Evolutionary conservation across 1,140 invertebrate genomes (phyloP).

Genomic region (Hydropsyche tenuis): DNA sequence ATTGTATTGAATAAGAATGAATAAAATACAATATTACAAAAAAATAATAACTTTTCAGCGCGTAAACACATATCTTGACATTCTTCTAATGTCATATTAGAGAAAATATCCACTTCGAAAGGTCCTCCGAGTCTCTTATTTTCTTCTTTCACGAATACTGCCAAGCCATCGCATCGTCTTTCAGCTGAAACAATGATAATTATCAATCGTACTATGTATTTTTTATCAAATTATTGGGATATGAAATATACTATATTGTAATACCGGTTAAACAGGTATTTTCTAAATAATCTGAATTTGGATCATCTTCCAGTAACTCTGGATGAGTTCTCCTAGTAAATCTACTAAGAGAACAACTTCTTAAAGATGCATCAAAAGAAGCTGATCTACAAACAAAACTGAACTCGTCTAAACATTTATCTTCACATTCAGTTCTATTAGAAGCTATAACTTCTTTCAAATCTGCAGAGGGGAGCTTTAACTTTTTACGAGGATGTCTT

Average conservation of each 20-base stretch:
- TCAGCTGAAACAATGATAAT: slow-evolving; percentile 68
- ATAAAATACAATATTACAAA: slow-evolving; percentile 53
- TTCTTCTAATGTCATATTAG: slow-evolving; percentile 82
- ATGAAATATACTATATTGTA: slow-evolving; percentile 1
- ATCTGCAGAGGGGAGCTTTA: slow-evolving; percentile 78
- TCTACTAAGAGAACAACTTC: slow-evolving; percentile 78
- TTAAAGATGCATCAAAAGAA: slow-evolving; percentile 76
- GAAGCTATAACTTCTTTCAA: slow-evolving; percentile 80
- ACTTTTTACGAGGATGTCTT: slow-evolving; percentile 80
- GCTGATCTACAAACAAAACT: slow-evolving; percentile 86
- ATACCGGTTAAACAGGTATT: slow-evolving; percentile 88
- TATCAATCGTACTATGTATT: neutral
- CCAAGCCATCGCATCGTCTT: slow-evolving; percentile 81
- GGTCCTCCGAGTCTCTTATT: slow-evolving; percentile 85
- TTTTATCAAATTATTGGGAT: too few relatives aligned
- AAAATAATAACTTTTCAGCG: slow-evolving; percentile 72
- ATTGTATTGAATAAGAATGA: slow-evolving; percentile 19
- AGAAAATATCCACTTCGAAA: slow-evolving; percentile 86
- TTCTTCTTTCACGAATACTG: slow-evolving; percentile 87
- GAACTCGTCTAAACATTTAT: slow-evolving; percentile 88
- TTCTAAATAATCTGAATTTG: slow-evolving; percentile 88
- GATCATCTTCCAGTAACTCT: slow-evolving; percentile 80
- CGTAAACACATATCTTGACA: slow-evolving; percentile 81
- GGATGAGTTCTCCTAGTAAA: slow-evolving; percentile 86
- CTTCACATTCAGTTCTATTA: slow-evolving; percentile 88